A percentile compares a stretch with the other conserved stretches of the same genome.
Evolutionary conservation across 2,797 vertebrate species (phyloP).

Genomic region (Tokudaia tokunoshimensis): DNA sequence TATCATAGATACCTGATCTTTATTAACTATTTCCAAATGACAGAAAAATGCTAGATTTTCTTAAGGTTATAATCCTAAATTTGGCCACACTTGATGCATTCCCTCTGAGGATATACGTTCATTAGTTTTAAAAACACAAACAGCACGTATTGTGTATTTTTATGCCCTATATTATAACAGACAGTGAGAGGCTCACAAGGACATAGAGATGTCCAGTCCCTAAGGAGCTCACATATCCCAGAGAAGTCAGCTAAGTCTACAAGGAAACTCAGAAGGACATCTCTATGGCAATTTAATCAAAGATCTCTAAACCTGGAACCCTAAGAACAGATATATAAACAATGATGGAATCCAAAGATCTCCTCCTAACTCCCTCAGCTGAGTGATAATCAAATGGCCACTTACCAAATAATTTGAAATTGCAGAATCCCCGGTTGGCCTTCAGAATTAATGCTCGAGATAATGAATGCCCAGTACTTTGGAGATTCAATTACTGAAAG

Average conservation of each 20-base stretch:
- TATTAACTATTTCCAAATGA: conserved; percentile 46
- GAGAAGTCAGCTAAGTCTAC: not conserved
- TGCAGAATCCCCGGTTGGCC: conserved; percentile 65
- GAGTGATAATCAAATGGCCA: conserved; percentile 73
- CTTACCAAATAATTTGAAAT: conserved; percentile 76
- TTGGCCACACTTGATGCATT: not conserved
- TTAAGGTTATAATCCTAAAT: not conserved
- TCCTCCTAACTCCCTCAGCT: conserved; percentile 65
- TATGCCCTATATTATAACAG: not conserved
- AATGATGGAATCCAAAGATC: conserved; percentile 67
- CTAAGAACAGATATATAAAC: conserved; percentile 36
- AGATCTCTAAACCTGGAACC: conserved; percentile 52
- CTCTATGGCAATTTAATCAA: conserved; percentile 47
- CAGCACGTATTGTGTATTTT: not conserved
- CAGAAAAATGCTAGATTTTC: not conserved
- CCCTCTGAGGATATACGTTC: not conserved
- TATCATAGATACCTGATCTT: conserved; percentile 5
- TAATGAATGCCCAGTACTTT: conserved; percentile 71
- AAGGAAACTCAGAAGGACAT: conserved; percentile 54
- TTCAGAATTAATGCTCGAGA: conserved; percentile 75
- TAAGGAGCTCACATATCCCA: not conserved
- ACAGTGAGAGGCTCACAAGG: not conserved
- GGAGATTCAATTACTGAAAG: conserved; percentile 76
- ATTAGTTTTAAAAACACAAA: conserved; percentile 12
- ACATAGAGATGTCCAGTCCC: not conserved